Evolutionary conservation across 2,113 vertebrate species (phyloP).

Genomic region (Malurus elegans): DNA sequence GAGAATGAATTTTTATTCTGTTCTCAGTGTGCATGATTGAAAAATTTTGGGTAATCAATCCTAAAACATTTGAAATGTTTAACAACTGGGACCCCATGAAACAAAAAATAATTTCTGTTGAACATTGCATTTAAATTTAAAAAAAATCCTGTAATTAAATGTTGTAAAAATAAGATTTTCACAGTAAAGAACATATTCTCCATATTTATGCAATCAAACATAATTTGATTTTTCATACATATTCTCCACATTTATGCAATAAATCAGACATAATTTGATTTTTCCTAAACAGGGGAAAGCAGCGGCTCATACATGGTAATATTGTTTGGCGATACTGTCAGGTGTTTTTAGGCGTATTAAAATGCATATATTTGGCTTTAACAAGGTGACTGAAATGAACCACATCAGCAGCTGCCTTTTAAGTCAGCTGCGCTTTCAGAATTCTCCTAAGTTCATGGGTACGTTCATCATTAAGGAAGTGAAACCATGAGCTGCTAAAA

Average conservation of each 20-base stretch:
- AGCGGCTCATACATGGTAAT: constrained; percentile 48
- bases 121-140: not conserved
- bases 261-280: constrained; percentile 33
- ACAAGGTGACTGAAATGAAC: not conserved
- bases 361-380: not conserved
- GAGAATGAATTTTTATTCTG: constrained; percentile 43
- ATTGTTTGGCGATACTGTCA: constrained; percentile 42
- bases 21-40: not conserved
- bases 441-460: not conserved
- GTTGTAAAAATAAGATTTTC: not conserved
- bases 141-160: not conserved
- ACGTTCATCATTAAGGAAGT: not conserved
- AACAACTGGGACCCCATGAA: not conserved
- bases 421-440: not conserved
- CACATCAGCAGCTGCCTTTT: not conserved
- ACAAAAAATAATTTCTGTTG: not conserved
- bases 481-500: not conserved
- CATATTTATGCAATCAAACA: constrained; percentile 4
- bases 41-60: not conserved
- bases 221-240: constrained; percentile 24
- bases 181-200: not conserved
- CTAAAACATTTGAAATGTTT: not conserved
- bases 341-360: not conserved
- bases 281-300: constrained; percentile 25
- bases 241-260: not conserved